Evolutionary conservation across 2,113 vertebrate species (phyloP).

Genomic region (Reinhardtius hippoglossoides): DNA sequence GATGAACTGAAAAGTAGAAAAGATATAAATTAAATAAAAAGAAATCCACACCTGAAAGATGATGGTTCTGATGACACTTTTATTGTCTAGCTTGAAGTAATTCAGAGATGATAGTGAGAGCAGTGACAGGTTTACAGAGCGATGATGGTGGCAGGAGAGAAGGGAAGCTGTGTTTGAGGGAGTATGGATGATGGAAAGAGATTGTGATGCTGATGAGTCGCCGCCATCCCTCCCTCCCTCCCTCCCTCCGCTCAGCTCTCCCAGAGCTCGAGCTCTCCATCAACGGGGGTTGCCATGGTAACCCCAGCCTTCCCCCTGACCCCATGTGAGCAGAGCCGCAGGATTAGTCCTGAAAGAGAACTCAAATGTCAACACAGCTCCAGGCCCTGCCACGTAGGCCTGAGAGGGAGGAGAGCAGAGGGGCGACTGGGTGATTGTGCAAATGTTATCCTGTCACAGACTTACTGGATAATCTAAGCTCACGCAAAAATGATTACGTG

Average conservation of each 20-base stretch:
- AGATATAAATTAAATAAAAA: background rate
- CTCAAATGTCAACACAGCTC: constrained; percentile 78
- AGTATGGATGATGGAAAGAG: constrained; percentile 40
- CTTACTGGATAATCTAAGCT: constrained; percentile 2
- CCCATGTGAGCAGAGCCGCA: constrained; percentile 77
- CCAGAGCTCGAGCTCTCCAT: constrained; percentile 69
- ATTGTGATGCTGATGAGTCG: constrained; percentile 58
- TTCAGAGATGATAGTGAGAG: background rate
- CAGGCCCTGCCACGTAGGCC: constrained; percentile 75
- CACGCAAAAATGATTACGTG: background rate
- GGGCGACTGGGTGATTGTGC: constrained; percentile 45
- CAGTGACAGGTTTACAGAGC: background rate
- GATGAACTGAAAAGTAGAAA: background rate
- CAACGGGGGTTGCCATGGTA: constrained; percentile 77
- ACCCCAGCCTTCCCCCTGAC: constrained; percentile 75
- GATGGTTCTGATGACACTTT: background rate
- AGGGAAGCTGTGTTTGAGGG: constrained; percentile 27
- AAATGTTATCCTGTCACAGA: constrained; percentile 31
- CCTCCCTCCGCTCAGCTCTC: constrained; percentile 53
- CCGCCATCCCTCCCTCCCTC: constrained; percentile 53
- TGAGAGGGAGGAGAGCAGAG: constrained; percentile 37
- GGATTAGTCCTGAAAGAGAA: constrained; percentile 81
- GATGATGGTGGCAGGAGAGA: constrained; percentile 29
- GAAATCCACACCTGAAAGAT: background rate
- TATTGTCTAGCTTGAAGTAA: background rate